phyloP scores from a whole-genome alignment of 64 coral and sea anemone genomes.

The Montipora efflorescens region DNA sequence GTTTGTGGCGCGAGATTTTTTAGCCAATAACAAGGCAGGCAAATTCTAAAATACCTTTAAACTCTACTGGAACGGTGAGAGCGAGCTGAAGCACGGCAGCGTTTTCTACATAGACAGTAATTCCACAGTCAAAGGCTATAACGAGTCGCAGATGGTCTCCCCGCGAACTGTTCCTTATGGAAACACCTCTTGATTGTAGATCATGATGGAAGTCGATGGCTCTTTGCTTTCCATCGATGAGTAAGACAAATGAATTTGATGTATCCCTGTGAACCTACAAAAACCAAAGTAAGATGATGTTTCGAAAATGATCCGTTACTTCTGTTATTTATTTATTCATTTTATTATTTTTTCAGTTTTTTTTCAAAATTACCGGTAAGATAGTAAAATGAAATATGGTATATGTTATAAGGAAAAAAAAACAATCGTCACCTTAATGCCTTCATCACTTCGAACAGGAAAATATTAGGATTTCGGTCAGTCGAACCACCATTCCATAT shows the following conservation, averaged over 20 bases:
- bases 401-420: no score
- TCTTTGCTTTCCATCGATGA: conserved; percentile 28
- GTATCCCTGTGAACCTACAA: conserved; percentile 46
- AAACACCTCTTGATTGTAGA: background rate
- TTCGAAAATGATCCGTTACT: no score
- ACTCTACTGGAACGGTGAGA: conserved; percentile 39
- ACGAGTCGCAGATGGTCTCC: background rate
- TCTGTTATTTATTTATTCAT: no score
- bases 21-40: no score
- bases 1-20: no score
- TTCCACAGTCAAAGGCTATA: conserved; percentile 34
- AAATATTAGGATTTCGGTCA: no score
- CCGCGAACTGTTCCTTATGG: background rate
- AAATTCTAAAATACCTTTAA: conserved; percentile 27
- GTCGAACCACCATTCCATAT: no score
- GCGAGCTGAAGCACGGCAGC: conserved; percentile 53
- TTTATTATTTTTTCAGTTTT: no score
- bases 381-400: no score
- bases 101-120: conserved; percentile 48
- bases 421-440: no score
- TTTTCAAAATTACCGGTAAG: no score
- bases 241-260: conserved; percentile 2
- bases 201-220: conserved; percentile 8
- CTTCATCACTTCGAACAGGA: no score
- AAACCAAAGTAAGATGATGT: background rate